Evolutionary conservation across 2,113 vertebrate species (phyloP), one percentile per base, ranked within the genome.

Genomic region (Gasterosteus nipponicus): DNA sequence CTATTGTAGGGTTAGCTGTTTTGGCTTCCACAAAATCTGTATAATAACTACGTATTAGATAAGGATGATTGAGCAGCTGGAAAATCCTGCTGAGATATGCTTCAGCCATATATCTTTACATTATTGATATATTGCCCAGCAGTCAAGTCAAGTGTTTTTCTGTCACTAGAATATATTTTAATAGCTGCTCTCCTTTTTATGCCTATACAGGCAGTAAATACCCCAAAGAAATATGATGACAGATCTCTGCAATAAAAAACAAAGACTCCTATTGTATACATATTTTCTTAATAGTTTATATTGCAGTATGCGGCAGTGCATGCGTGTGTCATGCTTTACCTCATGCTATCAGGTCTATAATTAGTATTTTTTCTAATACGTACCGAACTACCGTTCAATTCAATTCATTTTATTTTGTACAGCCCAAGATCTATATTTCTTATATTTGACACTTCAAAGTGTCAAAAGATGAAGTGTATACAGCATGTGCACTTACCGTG

Each of bases 401-500:
- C 22, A 26, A 26, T 26, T 26, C 22, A 26, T 26, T 26, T 26
- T 26, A 26, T 26, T 26, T 26, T 26, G 22, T 26, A 26, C 22
- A 26, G 22, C 22, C 22, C 22, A 26, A 26, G 22, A 26, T 26
- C 22, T 35, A 35, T 35, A 35, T 35, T 35, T 35, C 31, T 7
- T 71, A 15, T 22, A 5, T 51, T 22, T 33, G 26, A 42, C 54
- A 11, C 31, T 22, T 4, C 2, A 59, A 58, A 33, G 26, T 35
- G 33, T 14, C 14, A 0, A 29, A 5, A 11, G 2, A 10, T 5
- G 22, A 12, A n/a, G 16, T 41, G 1, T 33, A 10, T 31, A 16
- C 15, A 12, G 49, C 29, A 12, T 0, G 58, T 59, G 41, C 12
- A 87, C 89, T 89, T 53, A 89, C 89, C 11, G 14, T 39, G 73